Evolutionary conservation across 2,113 vertebrate species (phyloP).

Genomic region (Ictidomys tridecemlineatus): DNA sequence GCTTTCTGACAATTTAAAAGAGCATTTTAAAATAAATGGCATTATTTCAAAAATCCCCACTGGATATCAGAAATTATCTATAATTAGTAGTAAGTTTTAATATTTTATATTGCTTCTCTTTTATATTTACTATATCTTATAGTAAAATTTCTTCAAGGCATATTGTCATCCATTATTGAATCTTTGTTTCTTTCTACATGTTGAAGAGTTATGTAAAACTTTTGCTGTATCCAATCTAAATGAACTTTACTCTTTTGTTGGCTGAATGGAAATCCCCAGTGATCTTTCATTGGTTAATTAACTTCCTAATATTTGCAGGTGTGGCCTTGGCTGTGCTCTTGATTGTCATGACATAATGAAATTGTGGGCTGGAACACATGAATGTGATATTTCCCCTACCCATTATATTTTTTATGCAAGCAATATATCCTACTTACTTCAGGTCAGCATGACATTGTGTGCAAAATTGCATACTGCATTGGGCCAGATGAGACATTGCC

Average conservation of each 20-base stretch:
- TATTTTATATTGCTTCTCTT: slow-evolving; percentile 67
- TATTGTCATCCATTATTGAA: background rate
- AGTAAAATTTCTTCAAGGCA: background rate
- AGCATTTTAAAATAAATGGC: slow-evolving; percentile 73
- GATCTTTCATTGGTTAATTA: slow-evolving; percentile 82
- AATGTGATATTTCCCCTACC: slow-evolving; percentile 49
- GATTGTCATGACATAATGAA: slow-evolving; percentile 68
- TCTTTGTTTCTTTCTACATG: background rate
- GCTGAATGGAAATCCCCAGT: slow-evolving; percentile 44
- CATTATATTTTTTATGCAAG: slow-evolving; percentile 61
- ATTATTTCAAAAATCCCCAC: slow-evolving; percentile 51
- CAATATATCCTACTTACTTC: slow-evolving; percentile 71
- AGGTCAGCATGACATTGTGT: slow-evolving; percentile 73
- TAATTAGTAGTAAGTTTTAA: slow-evolving; percentile 73
- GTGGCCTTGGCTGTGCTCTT: slow-evolving; percentile 69
- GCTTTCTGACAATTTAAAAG: slow-evolving; percentile 75
- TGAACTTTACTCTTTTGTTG: slow-evolving; percentile 49
- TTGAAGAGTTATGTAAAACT: background rate
- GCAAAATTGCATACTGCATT: background rate
- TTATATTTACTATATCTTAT: slow-evolving; percentile 28
- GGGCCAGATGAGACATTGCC: slow-evolving; percentile 70
- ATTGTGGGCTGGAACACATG: slow-evolving; percentile 36
- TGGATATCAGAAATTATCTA: slow-evolving; percentile 65
- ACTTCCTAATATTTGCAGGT: slow-evolving; percentile 72
- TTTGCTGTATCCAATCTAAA: background rate